Base-by-base conservation (phyloP, 2,888 invertebrate species). In the Ypsolopha scabrella region DNA sequence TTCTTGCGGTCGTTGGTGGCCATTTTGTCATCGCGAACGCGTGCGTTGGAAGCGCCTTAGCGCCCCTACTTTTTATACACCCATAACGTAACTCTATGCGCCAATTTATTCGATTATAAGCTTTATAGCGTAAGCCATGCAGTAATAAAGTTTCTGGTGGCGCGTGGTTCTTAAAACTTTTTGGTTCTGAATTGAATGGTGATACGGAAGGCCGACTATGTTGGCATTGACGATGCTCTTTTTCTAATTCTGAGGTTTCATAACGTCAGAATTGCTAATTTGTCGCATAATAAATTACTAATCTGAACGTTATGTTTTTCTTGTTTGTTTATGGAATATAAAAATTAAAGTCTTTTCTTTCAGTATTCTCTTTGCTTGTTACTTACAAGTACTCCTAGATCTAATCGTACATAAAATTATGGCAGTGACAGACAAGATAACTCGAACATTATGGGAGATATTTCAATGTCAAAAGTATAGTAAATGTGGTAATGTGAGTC, bases 21-120 rank as follows among this genome's bases (percentile, higher is more conserved):
- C 69, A 68, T 64, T 65, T 78, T 81, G 80, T 80, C 81, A 79
- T 78, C 82, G 70, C 71, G 14, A 50, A 50, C 62, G 68, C 63
- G 64, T 61, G 66, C 68, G 66, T 61, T 57, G 64, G 65, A 66
- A 49, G 33, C 49, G 34, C 14, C 46, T 6, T 6, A 13, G 47
- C 47, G 47, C 7, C 36, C 13, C 33, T 8, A 47, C 36, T 33
- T 44, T 33, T 44, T 33, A 9, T 44, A 7, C 13, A 14, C 13
- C 44, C 33, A 44, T 24, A 24, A 24, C 44, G 14, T 44, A 14
- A 9, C n/a, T n/a, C n/a, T n/a, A n/a, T n/a, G 6, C 7, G 3
- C 33, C 33, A 13, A 6, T 9, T 7, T 33, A 10, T 10, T 45
- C 45, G 7, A 45, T 45, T 45, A 7, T 45, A 10, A 33, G 7